A percentile compares a stretch with the other conserved stretches of the same genome.
Conservation (phyloP, 2,888 invertebrate genomes). For the Eucriotettix oculatus region DNA sequence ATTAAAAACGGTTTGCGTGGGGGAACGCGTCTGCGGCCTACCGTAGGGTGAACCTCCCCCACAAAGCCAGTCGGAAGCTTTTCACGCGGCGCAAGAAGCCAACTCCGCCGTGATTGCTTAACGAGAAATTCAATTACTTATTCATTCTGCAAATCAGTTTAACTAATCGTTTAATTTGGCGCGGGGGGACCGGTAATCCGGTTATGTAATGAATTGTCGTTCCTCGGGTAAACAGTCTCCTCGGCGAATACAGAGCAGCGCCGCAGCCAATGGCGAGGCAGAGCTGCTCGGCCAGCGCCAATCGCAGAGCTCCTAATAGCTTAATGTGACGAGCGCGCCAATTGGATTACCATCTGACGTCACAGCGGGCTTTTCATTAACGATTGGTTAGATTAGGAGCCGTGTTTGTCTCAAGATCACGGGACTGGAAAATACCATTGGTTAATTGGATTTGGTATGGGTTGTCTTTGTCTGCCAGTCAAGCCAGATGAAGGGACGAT, state of each 20-base stretch:
- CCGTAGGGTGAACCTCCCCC: background rate
- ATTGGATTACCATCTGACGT: conserved; percentile 8
- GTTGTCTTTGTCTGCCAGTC: too few relatives aligned
- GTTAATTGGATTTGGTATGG: too few relatives aligned
- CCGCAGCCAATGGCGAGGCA: conserved; percentile 2
- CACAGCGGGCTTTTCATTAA: conserved; percentile 10
- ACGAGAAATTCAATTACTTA: conserved; percentile 31
- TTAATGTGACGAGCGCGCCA: conserved; percentile 7
- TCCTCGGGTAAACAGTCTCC: conserved; percentile 27
- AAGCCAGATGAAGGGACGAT: too few relatives aligned
- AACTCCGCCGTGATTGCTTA: conserved; percentile 55
- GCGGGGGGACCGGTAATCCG: conserved; percentile 20
- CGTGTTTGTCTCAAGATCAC: conserved; percentile 6
- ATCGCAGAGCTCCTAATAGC: conserved; percentile 2
- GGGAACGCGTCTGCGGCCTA: background rate
- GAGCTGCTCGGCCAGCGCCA: background rate
- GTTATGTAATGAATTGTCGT: conserved; percentile 31
- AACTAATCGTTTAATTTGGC: conserved; percentile 31
- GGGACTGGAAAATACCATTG: too few relatives aligned
- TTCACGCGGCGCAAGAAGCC: conserved; percentile 9
- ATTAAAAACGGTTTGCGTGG: background rate
- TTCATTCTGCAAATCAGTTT: conserved; percentile 32
- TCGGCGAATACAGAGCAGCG: background rate
- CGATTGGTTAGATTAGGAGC: conserved; percentile 11
- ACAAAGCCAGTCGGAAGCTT: too few relatives aligned